A percentile compares a stretch with the other conserved stretches of the same genome.
phyloP scores from a whole-genome alignment of 2,888 invertebrate genomes.

The Agriopis leucophaearia region DNA sequence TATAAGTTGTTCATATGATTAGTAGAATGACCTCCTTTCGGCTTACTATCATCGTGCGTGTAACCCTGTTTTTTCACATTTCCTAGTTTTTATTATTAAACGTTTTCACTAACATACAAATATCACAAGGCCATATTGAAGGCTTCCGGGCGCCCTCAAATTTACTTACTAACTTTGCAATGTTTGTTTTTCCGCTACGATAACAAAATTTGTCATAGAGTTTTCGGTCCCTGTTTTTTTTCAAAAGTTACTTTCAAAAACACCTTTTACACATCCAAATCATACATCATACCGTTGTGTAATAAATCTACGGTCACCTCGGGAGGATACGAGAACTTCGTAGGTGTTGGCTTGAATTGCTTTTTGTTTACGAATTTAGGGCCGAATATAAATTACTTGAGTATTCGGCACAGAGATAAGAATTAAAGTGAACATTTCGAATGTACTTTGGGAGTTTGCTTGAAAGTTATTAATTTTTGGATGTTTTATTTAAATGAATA shows the following conservation, averaged over 20 bases:
- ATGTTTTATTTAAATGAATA: no score
- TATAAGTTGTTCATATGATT: no score
- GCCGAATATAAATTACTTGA: conserved; percentile 7
- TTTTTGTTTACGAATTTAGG: conserved; percentile 40
- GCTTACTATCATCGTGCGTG: no score
- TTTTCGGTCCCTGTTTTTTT: not conserved
- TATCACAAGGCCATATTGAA: no score
- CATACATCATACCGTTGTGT: conserved; percentile 46
- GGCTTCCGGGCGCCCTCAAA: no score
- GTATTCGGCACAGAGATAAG: conserved; percentile 3
- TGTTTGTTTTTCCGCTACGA: no score
- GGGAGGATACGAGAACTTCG: conserved; percentile 42
- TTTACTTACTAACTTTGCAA: no score
- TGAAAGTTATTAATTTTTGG: not conserved
- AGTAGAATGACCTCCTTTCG: no score
- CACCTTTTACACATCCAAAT: conserved; percentile 14
- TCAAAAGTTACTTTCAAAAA: not conserved
- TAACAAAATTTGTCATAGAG: not conserved
- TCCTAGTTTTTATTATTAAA: no score
- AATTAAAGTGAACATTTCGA: conserved; percentile 1
- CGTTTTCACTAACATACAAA: no score
- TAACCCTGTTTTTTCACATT: no score
- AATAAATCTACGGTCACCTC: conserved; percentile 55
- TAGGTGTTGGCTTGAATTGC: conserved; percentile 49
- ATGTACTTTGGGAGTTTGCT: not conserved